Evolutionary conservation across 2,888 invertebrate genomes (phyloP).

Genomic region (Pristionchus mayeri): DNA sequence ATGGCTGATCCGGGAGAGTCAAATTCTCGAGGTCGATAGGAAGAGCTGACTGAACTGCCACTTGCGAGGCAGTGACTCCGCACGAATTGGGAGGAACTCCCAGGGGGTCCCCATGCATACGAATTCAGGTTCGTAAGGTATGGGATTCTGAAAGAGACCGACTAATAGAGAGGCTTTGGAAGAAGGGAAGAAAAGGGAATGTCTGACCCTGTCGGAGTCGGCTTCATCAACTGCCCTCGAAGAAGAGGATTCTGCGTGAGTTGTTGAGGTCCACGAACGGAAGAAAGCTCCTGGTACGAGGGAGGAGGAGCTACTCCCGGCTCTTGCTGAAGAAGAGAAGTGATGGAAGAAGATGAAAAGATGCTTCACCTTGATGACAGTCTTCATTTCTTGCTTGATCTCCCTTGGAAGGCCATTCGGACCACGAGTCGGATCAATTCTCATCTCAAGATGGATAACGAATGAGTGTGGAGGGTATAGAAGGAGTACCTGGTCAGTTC

Average conservation of each 20-base stretch:
- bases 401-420: slow-evolving; percentile 12
- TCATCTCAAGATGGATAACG: slow-evolving; percentile 54
- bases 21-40: slow-evolving; percentile 73
- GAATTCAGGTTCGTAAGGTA: slow-evolving; percentile 33
- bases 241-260: slow-evolving; percentile 71
- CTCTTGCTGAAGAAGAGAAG: slow-evolving; percentile 54
- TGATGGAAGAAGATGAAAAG: too few species aligned
- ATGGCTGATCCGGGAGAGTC: slow-evolving; percentile 67
- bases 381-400: slow-evolving; percentile 43
- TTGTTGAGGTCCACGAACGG: slow-evolving; percentile 64
- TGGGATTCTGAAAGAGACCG: slow-evolving; percentile 45
- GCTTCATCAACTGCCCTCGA: slow-evolving; percentile 57
- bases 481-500: slow-evolving; percentile 61
- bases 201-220: slow-evolving; percentile 47
- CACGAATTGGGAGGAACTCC: slow-evolving; percentile 25
- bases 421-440: slow-evolving; percentile 55
- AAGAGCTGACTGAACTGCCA: slow-evolving; percentile 54
- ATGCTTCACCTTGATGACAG: neutral
- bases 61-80: slow-evolving; percentile 42
- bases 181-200: neutral
- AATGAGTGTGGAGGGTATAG: neutral
- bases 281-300: slow-evolving; percentile 71
- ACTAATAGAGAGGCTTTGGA: too few species aligned
- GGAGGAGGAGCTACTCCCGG: slow-evolving; percentile 62
- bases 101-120: slow-evolving; percentile 19